These are phyloP conservation scores for Climacteris rufus DNA, from an alignment of 2,113 vertebrate genomes.

Conservation along the genomic window DNA sequence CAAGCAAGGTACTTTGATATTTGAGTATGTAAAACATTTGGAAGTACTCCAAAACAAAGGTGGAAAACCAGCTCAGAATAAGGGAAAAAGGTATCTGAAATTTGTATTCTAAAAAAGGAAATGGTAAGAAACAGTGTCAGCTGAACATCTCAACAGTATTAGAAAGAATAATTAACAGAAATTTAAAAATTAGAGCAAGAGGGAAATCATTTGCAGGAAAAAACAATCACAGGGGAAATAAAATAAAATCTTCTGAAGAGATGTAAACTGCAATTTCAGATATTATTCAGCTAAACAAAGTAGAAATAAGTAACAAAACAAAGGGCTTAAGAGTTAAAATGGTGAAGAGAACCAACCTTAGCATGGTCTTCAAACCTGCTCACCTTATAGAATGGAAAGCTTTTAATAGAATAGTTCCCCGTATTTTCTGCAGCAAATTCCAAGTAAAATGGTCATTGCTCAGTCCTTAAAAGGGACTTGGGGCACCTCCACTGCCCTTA, in stretches of 20 bases:
- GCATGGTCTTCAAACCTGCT: neutral
- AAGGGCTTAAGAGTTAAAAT: neutral
- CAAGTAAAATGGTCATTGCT: neutral
- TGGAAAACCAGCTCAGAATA: neutral
- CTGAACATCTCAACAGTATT: neutral
- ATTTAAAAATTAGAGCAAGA: neutral
- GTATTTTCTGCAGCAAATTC: neutral
- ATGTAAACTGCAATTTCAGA: neutral
- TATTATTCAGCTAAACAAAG: neutral
- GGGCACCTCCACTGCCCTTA: neutral
- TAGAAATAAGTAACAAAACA: neutral
- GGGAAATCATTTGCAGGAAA: neutral
- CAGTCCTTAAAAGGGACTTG: neutral
- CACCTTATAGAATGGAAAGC: fast-evolving
- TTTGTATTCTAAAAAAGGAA: neutral
- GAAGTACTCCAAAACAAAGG: neutral
- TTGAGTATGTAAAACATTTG: neutral
- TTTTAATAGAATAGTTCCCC: neutral
- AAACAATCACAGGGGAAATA: fast-evolving
- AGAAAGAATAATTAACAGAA: neutral
- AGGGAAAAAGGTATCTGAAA: neutral
- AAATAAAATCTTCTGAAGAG: neutral
- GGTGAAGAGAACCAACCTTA: neutral
- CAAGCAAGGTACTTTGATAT: neutral
- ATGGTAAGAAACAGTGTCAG: neutral